These are phyloP conservation scores for Scaptomyza montana DNA, from an alignment of 1,140 invertebrate species.

Conservation along the genomic window DNA sequence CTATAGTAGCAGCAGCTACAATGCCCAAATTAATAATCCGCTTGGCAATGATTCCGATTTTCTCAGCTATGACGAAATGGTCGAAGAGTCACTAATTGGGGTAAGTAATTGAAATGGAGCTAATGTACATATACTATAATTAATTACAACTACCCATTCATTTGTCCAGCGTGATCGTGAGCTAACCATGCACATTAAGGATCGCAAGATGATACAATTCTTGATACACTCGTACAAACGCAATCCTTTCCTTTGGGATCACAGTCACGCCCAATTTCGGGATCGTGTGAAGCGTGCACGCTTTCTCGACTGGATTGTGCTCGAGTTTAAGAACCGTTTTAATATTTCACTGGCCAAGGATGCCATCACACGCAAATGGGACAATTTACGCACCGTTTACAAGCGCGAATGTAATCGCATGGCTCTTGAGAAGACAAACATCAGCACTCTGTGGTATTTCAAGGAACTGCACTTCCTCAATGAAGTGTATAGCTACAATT, in stretches of 20 bases:
- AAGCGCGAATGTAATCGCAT: slow-evolving; percentile 82
- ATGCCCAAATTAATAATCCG: slow-evolving; percentile 31
- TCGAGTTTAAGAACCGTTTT: slow-evolving; percentile 76
- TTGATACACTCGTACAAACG: slow-evolving; percentile 78
- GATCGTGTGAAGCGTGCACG: slow-evolving; percentile 73
- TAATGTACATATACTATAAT: too few species aligned
- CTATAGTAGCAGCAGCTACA: slow-evolving; percentile 47
- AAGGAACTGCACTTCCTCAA: slow-evolving; percentile 80
- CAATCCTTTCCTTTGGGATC: slow-evolving; percentile 79
- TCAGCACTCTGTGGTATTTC: slow-evolving; percentile 79
- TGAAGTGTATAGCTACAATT: slow-evolving; percentile 77
- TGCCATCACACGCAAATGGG: slow-evolving; percentile 80
- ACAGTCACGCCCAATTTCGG: slow-evolving; percentile 75
- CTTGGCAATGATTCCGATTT: slow-evolving; percentile 48
- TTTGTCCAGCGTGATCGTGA: slow-evolving; percentile 57
- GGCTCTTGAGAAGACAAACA: slow-evolving; percentile 76
- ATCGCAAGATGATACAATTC: slow-evolving; percentile 81
- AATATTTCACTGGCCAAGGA: slow-evolving; percentile 76
- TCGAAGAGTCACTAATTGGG: slow-evolving; percentile 73
- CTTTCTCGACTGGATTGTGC: slow-evolving; percentile 78
- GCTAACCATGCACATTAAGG: slow-evolving; percentile 78
- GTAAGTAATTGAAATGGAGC: slow-evolving; percentile 41
- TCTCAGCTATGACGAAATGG: slow-evolving; percentile 77
- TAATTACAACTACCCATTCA: background rate
- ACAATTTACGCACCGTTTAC: slow-evolving; percentile 78